phyloP scores from a whole-genome alignment of 1,140 invertebrate genomes.

The Drosophila tropicalis region DNA sequence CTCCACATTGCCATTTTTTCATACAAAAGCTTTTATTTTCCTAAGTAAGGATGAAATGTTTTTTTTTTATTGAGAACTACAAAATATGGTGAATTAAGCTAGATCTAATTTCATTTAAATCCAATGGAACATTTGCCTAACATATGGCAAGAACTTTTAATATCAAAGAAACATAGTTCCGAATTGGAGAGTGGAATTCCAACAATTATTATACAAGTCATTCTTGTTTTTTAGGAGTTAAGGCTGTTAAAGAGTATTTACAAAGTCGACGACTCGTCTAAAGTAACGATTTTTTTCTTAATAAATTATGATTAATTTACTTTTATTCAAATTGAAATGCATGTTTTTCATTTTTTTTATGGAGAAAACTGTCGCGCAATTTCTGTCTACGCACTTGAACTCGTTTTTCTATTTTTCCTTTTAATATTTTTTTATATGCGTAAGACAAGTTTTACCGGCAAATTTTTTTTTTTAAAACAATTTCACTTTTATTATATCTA shows the following conservation, averaged over 20 bases:
- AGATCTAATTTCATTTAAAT: too few species aligned
- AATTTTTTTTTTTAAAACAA: conserved; percentile 34
- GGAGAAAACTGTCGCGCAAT: conserved; percentile 54
- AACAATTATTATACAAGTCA: too few species aligned
- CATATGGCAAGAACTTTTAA: too few species aligned
- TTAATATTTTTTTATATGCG: conserved; percentile 38
- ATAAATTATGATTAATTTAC: conserved; percentile 17
- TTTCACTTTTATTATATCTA: conserved; percentile 55
- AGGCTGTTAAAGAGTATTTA: neutral
- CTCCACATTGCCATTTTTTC: too few species aligned
- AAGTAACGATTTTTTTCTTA: neutral
- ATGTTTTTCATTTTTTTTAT: conserved; percentile 36
- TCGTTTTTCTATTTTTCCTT: conserved; percentile 45
- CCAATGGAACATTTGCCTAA: too few species aligned
- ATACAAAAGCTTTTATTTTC: too few species aligned
- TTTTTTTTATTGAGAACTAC: too few species aligned
- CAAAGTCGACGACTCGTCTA: neutral
- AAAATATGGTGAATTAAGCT: too few species aligned
- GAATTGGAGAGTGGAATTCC: too few species aligned
- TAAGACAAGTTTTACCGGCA: conserved; percentile 53
- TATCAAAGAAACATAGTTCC: too few species aligned
- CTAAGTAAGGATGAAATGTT: too few species aligned
- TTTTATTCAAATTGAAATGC: conserved; percentile 47
- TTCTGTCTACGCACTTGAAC: conserved; percentile 62
- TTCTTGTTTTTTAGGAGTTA: too few species aligned